These are phyloP conservation scores for Eucriotettix oculatus DNA, from an alignment of 2,888 invertebrate species.

Conservation along the genomic window DNA sequence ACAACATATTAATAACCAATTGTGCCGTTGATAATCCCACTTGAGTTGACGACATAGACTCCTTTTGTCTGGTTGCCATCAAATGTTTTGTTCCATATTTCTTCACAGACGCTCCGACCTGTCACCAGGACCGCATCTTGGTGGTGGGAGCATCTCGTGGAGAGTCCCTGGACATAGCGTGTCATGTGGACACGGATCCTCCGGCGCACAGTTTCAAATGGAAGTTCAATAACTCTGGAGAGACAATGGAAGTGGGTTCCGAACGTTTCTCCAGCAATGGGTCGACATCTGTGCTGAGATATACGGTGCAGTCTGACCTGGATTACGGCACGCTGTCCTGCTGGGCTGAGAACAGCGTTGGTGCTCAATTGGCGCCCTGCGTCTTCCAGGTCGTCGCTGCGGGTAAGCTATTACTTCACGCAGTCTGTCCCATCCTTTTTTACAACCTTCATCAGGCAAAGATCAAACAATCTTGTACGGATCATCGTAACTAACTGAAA, in stretches of 20 bases:
- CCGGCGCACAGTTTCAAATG: slow-evolving; percentile 78
- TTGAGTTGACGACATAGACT: not conserved
- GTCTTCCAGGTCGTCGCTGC: slow-evolving; percentile 80
- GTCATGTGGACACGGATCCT: slow-evolving; percentile 84
- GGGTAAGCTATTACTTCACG: slow-evolving; percentile 35
- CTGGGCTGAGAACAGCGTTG: slow-evolving; percentile 70
- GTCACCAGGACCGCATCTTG: slow-evolving; percentile 55
- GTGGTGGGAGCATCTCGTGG: slow-evolving; percentile 79
- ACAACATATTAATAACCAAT: too few species aligned
- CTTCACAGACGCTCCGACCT: slow-evolving; percentile 63
- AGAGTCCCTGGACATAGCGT: slow-evolving; percentile 70
- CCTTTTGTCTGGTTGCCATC: not conserved
- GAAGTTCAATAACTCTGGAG: slow-evolving; percentile 90
- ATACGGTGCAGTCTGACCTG: slow-evolving; percentile 41
- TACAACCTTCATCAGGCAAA: not conserved
- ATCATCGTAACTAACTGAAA: too few species aligned
- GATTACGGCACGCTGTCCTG: slow-evolving; percentile 83
- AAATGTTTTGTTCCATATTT: slow-evolving; percentile 4
- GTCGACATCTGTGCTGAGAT: slow-evolving; percentile 37
- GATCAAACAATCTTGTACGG: too few species aligned
- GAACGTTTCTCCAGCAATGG: slow-evolving; percentile 62
- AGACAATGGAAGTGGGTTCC: slow-evolving; percentile 66
- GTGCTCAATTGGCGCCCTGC: slow-evolving; percentile 66
- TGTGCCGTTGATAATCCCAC: too few species aligned
- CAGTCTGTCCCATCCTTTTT: not conserved